Conservation (phyloP, 2,888 invertebrate genomes). For the Sarcophaga variegata region DNA sequence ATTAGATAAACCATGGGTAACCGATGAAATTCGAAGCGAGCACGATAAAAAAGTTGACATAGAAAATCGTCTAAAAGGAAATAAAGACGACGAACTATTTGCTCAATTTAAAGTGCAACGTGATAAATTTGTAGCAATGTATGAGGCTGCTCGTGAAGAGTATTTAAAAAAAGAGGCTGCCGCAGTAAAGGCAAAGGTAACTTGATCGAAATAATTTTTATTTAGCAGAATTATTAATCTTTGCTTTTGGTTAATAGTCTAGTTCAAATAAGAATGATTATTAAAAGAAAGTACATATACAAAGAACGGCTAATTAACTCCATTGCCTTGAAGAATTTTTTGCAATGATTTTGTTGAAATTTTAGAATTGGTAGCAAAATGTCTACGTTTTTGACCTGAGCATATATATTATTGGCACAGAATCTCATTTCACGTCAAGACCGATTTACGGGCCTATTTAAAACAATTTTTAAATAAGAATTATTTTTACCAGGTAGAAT, state of each 20-base stretch:
- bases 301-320: too few relatives aligned
- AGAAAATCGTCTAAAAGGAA: slow-evolving; percentile 81
- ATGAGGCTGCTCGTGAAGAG: slow-evolving; percentile 83
- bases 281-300: too few relatives aligned
- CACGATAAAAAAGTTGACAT: slow-evolving; percentile 84
- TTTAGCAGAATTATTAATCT: slow-evolving; percentile 1
- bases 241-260: not conserved
- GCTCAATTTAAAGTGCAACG: slow-evolving; percentile 84
- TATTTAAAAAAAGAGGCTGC: slow-evolving; percentile 82
- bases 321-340: too few relatives aligned
- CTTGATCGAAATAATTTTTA: slow-evolving; percentile 19
- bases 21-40: slow-evolving; percentile 83
- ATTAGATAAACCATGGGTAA: slow-evolving; percentile 84
- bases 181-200: slow-evolving; percentile 79
- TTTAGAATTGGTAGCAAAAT: too few relatives aligned
- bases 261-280: too few relatives aligned
- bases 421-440: too few relatives aligned
- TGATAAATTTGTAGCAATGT: slow-evolving; percentile 84
- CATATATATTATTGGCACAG: too few relatives aligned
- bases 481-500: too few relatives aligned
- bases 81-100: slow-evolving; percentile 83
- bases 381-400: too few relatives aligned
- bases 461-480: too few relatives aligned
- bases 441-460: too few relatives aligned
- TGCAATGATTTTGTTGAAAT: too few relatives aligned